phyloP scores from a whole-genome alignment of 1,140 invertebrate genomes.

The Meloidogyne floridensis region DNA sequence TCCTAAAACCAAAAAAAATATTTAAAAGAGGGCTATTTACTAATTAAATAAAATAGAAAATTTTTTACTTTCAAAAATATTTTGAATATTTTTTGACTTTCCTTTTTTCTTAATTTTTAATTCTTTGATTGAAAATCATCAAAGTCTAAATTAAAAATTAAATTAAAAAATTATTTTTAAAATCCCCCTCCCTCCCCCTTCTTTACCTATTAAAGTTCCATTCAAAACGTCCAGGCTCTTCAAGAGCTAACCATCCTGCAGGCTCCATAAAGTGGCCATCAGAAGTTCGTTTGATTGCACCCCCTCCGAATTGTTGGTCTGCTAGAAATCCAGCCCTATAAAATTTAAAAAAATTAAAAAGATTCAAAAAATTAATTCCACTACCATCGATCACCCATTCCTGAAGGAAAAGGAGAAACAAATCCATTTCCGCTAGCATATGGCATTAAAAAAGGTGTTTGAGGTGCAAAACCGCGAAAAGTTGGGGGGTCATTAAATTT shows the following conservation, averaged over 20 bases:
- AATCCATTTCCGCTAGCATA: not conserved
- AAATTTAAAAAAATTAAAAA: not conserved
- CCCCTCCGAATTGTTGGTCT: not conserved
- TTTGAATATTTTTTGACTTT: not conserved
- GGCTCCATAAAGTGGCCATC: constrained; percentile 30
- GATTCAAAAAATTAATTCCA: not conserved
- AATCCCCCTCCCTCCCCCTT: too few relatives aligned
- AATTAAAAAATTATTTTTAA: not conserved
- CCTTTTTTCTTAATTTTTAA: not conserved
- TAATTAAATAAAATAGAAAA: not conserved
- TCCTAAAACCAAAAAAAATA: too few relatives aligned
- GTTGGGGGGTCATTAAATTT: not conserved
- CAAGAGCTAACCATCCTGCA: constrained; percentile 23
- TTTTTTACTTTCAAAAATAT: not conserved
- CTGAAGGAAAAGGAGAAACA: constrained; percentile 27
- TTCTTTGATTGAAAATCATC: not conserved
- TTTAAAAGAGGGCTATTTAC: too few relatives aligned
- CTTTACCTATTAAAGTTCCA: constrained; percentile 8
- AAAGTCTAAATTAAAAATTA: not conserved
- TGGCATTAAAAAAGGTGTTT: not conserved
- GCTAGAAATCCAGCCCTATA: not conserved
- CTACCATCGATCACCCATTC: constrained; percentile 25
- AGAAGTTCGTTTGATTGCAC: constrained; percentile 8
- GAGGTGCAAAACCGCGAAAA: not conserved
- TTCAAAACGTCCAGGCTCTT: not conserved